These are phyloP conservation scores for Acipenser oxyrinchus DNA, from an alignment of 2,797 vertebrate species.

Conservation along the genomic window DNA sequence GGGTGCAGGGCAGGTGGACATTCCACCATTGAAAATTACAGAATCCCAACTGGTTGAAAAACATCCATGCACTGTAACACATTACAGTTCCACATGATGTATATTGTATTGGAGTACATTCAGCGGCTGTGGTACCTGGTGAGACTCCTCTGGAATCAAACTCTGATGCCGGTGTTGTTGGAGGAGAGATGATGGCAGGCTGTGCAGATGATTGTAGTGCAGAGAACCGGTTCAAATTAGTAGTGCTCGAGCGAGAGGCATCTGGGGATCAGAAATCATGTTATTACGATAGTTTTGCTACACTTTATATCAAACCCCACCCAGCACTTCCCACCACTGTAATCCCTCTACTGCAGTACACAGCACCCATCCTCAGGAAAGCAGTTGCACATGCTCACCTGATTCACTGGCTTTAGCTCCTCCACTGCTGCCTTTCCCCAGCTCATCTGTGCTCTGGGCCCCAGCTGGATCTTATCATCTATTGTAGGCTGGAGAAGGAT, in stretches of 20 bases:
- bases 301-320: no score
- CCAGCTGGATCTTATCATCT: conserved; percentile 97
- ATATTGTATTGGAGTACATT: no score
- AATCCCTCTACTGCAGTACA: no score
- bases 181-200: conserved; percentile 51
- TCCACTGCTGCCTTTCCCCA: conserved; percentile 97
- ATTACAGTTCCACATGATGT: no score
- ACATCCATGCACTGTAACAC: no score
- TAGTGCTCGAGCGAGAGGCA: conserved; percentile 69
- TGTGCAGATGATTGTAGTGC: conserved; percentile 75
- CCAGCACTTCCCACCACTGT: no score
- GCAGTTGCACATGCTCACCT: conserved; percentile 50
- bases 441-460: conserved; percentile 88
- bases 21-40: no score
- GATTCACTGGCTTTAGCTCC: conserved; percentile 90
- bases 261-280: conserved; percentile 51
- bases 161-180: conserved; percentile 63
- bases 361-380: neutral
- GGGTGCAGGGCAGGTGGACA: no score
- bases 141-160: conserved; percentile 76
- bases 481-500: conserved; percentile 78
- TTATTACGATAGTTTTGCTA: neutral
- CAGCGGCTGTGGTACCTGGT: conserved; percentile 55
- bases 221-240: conserved; percentile 88
- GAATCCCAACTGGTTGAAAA: no score